Base-by-base conservation (phyloP, 2,113 vertebrate genomes). In the Siniperca knerii region DNA sequence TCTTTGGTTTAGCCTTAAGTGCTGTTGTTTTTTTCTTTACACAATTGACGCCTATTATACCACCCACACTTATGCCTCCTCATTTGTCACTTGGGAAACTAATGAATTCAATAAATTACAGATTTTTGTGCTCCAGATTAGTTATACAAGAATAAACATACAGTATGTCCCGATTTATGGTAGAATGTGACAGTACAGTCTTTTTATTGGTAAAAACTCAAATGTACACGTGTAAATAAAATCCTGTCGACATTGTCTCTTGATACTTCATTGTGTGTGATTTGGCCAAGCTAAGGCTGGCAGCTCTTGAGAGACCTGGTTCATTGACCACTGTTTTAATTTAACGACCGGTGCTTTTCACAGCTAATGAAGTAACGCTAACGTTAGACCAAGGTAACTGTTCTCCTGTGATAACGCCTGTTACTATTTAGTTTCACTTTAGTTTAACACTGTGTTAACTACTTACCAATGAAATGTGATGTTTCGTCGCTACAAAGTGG, bases 151-250 rank as follows among this genome's bases (percentile, higher is more conserved):
- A 71, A 48, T 18, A 46, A 44, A 44, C 48, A 71, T 67, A 12
- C 33, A 77, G 50, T 60, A n/a, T 84, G 57, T 83, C 75, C 68
- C n/a, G 13, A 65, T 75, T 90, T 57, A 61, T 89, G 84, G 62
- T 84, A 65, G 84, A 89, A 88, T 80, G 60, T 90, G 80, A 75
- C 90, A 88, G 64, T 89, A 52, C 84, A 82, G 84, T 88, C 86
- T 87, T 86, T 84, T 82, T 81, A 90, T 71, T 54, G 65, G 76
- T 85, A 65, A 88, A 92, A 81, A 81, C 84, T 75, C 20, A 82
- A 86, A 77, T 95, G 93, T 95, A 94, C 91, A 88, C 87, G 67
- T 95, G 93, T 95, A 92, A 96, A 96, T 96, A 96, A 96, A 96
- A 82, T 89, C 42, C 79, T 93, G 83, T 87, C 48, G 69, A 92